These are phyloP conservation scores for Lacanobia wlatinum DNA, from an alignment of 2,888 invertebrate genomes.

Conservation along the genomic window DNA sequence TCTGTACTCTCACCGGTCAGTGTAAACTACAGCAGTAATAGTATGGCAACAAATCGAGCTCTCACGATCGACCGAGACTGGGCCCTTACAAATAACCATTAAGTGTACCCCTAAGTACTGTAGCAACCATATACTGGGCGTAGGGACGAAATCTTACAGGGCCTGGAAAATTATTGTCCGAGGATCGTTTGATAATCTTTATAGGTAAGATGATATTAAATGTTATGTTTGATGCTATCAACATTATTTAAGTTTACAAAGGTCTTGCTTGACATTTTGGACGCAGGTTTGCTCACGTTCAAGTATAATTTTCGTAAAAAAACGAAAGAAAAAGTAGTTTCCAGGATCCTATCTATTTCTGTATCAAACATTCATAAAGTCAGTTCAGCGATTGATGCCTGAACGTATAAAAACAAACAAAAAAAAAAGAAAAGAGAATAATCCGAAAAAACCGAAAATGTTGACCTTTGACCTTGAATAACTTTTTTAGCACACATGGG, in stretches of 20 bases:
- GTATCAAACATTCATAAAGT: too few relatives aligned
- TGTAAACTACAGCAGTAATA: conserved; percentile 48
- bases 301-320: too few relatives aligned
- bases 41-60: conserved; percentile 52
- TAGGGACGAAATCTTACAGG: conserved; percentile 37
- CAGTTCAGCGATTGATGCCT: too few relatives aligned
- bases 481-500: too few relatives aligned
- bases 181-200: conserved; percentile 5
- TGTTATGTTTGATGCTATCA: not conserved
- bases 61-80: conserved; percentile 48
- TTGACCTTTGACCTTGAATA: too few relatives aligned
- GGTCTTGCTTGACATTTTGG: too few relatives aligned
- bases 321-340: too few relatives aligned
- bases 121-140: conserved; percentile 29
- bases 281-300: too few relatives aligned
- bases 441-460: too few relatives aligned
- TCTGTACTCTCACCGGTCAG: conserved; percentile 52
- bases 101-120: conserved; percentile 47
- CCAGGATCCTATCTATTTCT: too few relatives aligned
- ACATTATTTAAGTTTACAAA: not conserved
- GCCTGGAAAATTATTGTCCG: conserved; percentile 8
- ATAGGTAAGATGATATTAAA: not conserved
- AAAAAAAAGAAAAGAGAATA: too few relatives aligned
- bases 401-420: too few relatives aligned
- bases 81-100: conserved; percentile 48